A percentile compares a stretch with the other conserved stretches of the same genome.
phyloP scores from a whole-genome alignment of 2,797 vertebrate genomes.

The Enteromius thamalakanensis region DNA sequence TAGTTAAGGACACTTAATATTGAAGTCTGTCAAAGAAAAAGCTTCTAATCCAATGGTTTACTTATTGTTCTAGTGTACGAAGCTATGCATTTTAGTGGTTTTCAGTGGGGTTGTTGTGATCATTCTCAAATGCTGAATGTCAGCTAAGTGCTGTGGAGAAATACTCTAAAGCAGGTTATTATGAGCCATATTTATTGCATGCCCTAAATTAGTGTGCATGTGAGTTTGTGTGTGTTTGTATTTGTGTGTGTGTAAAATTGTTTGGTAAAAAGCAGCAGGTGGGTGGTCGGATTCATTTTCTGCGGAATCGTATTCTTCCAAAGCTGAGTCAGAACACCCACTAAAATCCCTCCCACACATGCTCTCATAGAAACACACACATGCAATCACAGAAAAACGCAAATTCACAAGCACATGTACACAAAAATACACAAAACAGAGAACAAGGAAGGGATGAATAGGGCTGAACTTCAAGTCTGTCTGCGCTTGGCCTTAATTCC shows the following conservation, averaged over 20 bases:
- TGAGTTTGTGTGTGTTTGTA: not conserved
- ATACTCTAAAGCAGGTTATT: not conserved
- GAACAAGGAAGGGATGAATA: not conserved
- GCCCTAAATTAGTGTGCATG: not conserved
- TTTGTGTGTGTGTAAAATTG: conserved; percentile 24
- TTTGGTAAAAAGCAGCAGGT: conserved; percentile 48
- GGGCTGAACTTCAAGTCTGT: conserved; percentile 23
- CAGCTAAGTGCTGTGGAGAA: conserved; percentile 7
- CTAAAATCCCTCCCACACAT: conserved; percentile 49
- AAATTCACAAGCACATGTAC: conserved; percentile 7
- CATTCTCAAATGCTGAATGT: not conserved
- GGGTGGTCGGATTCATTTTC: conserved; percentile 53
- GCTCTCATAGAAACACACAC: conserved; percentile 40
- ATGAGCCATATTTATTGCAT: conserved; percentile 17
- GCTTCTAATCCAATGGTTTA: not conserved
- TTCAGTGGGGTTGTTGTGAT: not conserved
- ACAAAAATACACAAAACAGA: conserved; percentile 42
- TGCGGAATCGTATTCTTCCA: conserved; percentile 52
- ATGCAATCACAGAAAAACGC: conserved; percentile 13
- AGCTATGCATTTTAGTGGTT: not conserved
- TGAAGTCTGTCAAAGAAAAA: not conserved
- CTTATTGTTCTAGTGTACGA: not conserved
- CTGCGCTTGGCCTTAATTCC: conserved; percentile 31
- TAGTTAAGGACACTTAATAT: not conserved
- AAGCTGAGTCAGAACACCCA: conserved; percentile 57